Evolutionary conservation across 2,797 vertebrate species (phyloP).

Genomic region (Hypotaenidia philippensis): DNA sequence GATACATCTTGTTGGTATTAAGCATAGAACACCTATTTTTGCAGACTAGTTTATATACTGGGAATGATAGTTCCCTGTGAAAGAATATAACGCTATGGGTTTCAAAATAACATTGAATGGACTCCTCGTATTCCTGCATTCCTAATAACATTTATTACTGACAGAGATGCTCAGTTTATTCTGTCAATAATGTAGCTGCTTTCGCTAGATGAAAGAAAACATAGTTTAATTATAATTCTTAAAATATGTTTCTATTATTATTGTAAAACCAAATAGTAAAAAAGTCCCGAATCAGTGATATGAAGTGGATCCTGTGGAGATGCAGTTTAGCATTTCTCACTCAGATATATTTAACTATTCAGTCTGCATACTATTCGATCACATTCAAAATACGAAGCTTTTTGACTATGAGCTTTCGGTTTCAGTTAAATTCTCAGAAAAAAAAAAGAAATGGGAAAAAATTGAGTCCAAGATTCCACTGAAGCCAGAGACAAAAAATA

Average conservation of each 20-base stretch:
- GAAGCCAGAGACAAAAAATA: not conserved
- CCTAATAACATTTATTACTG: not conserved
- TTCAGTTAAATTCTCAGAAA: not conserved
- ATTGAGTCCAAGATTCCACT: not conserved
- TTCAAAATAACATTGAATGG: not conserved
- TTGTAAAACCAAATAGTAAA: not conserved
- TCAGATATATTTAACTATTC: not conserved
- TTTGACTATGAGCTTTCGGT: not conserved
- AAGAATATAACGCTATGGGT: not conserved
- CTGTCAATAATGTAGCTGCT: not conserved
- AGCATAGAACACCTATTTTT: not conserved
- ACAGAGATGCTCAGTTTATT: not conserved
- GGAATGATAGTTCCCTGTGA: not conserved
- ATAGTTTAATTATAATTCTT: not conserved
- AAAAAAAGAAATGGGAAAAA: too few relatives aligned
- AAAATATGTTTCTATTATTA: not conserved
- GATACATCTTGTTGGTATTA: not conserved
- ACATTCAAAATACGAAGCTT: not conserved
- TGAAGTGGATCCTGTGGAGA: not conserved
- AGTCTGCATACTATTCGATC: not conserved
- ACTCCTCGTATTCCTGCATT: not conserved
- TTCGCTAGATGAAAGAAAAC: not conserved
- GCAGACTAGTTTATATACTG: not conserved
- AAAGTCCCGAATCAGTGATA: not conserved
- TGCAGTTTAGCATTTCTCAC: not conserved